Conservation (phyloP, 2,888 invertebrate species). For the Himalopsyche kuldschensis region DNA sequence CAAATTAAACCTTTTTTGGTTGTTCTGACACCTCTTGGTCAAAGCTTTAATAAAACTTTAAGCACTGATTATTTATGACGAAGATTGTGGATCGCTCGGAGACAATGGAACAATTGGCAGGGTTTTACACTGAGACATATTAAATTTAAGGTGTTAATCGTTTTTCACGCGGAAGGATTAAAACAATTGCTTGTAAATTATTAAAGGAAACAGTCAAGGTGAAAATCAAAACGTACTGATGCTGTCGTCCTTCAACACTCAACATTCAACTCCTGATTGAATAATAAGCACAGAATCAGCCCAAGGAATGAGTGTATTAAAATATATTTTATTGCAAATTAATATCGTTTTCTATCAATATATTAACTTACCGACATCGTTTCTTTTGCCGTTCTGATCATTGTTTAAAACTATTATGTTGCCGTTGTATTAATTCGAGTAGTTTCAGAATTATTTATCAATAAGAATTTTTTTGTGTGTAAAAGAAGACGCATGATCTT, state of each 20-base stretch:
- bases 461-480: too few species aligned
- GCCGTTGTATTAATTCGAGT: too few species aligned
- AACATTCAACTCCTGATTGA: not conserved
- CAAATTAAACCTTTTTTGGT: not conserved
- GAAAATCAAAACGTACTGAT: not conserved
- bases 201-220: conserved; percentile 30
- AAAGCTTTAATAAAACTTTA: not conserved
- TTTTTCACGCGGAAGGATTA: conserved; percentile 25
- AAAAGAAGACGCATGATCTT: too few species aligned
- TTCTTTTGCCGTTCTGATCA: too few species aligned
- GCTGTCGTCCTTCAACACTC: conserved; percentile 5
- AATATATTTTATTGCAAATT: too few species aligned
- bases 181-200: conserved; percentile 26
- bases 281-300: not conserved
- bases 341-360: too few species aligned
- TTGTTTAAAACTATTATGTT: too few species aligned
- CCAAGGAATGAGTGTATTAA: not conserved
- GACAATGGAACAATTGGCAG: conserved; percentile 20
- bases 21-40: not conserved
- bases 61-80: not conserved
- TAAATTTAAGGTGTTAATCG: conserved; percentile 15
- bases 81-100: not conserved
- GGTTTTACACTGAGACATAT: not conserved
- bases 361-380: too few species aligned
- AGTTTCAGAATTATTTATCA: too few species aligned